A percentile compares a stretch with the other conserved stretches of the same genome.
phyloP scores from a whole-genome alignment of 2,797 vertebrate genomes.

The Periparus ater region DNA sequence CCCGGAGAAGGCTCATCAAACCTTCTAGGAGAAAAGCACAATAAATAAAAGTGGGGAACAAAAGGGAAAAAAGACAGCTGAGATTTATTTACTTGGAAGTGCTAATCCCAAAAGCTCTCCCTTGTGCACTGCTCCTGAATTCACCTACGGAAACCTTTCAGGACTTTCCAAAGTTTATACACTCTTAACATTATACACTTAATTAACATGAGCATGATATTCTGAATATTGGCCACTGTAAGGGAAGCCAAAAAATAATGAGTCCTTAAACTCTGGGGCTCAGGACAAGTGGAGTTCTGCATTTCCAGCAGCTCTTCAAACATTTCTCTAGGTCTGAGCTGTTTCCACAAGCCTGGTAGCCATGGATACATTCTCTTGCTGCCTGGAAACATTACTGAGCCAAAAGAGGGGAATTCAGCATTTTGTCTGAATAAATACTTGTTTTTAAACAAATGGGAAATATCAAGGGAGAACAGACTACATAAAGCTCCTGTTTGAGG shows the following conservation, averaged over 20 bases:
- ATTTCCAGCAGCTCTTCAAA: conserved; percentile 11
- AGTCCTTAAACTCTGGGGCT: neutral
- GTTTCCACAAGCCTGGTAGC: conserved; percentile 29
- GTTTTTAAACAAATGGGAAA: neutral
- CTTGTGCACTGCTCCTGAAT: neutral
- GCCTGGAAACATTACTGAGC: neutral
- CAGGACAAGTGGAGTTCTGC: neutral
- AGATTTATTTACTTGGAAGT: neutral
- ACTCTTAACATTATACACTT: neutral
- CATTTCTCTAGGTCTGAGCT: neutral
- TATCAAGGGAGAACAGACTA: neutral
- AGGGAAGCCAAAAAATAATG: neutral
- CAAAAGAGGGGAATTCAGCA: conserved; percentile 2
- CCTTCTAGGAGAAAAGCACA: conserved; percentile 83
- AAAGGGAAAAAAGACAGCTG: neutral
- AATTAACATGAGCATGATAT: neutral
- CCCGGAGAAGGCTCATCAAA: conserved; percentile 90
- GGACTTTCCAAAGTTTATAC: neutral
- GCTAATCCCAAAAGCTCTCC: neutral
- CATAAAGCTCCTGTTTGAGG: neutral
- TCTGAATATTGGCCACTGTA: neutral
- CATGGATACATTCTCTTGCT: conserved; percentile 29
- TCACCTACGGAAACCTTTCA: neutral
- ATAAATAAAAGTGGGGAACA: conserved; percentile 38
- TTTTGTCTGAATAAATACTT: neutral